phyloP scores from a whole-genome alignment of 2,888 invertebrate species.

The Barypeithes pellucidus region DNA sequence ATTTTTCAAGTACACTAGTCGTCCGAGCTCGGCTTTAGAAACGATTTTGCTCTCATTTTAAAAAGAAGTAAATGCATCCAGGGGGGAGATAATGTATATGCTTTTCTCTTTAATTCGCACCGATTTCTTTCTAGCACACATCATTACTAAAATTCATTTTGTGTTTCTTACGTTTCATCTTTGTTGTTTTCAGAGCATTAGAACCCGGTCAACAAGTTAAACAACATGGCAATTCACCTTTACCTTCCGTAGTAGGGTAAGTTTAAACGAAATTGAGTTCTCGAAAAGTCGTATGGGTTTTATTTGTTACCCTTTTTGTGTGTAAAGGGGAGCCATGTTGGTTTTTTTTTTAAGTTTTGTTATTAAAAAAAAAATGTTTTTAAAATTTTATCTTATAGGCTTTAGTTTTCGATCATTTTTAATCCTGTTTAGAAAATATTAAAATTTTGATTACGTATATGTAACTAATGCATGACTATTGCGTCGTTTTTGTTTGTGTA shows the following conservation, averaged over 20 bases:
- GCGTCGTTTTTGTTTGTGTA: conserved; percentile 10
- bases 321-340: not conserved
- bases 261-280: conserved; percentile 61
- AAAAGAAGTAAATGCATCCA: too few species aligned
- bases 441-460: too few species aligned
- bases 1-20: too few species aligned
- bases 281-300: not conserved
- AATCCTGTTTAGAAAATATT: too few species aligned
- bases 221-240: conserved; percentile 70
- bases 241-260: conserved; percentile 80
- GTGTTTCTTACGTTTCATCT: conserved; percentile 61
- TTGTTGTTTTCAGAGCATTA: conserved; percentile 78
- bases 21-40: too few species aligned
- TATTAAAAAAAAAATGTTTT: too few species aligned
- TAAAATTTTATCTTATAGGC: too few species aligned
- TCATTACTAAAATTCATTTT: conserved; percentile 55
- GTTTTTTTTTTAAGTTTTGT: too few species aligned
- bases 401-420: too few species aligned
- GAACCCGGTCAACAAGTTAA: conserved; percentile 71
- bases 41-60: too few species aligned
- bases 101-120: conserved; percentile 37
- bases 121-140: conserved; percentile 11
- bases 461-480: not conserved
- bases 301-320: too few species aligned
- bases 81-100: not conserved